Conservation (phyloP, 2,797 vertebrate genomes). For the Manis crassicaudata region DNA sequence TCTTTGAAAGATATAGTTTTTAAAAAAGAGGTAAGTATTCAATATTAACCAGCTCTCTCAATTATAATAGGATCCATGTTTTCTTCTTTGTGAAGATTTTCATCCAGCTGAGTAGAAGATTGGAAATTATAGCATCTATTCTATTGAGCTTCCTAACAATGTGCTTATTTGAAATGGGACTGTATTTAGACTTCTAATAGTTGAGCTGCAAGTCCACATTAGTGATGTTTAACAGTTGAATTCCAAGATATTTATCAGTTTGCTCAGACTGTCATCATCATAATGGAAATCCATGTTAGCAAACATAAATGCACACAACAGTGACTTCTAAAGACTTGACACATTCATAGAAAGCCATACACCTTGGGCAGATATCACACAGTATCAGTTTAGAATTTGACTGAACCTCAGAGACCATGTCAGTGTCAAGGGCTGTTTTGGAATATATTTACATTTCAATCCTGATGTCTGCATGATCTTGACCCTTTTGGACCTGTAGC, state of each 20-base stretch:
- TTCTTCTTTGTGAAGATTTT: neutral
- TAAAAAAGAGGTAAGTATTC: neutral
- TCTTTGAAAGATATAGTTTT: neutral
- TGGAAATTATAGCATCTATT: neutral
- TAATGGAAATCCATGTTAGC: slow-evolving; percentile 23
- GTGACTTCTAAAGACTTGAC: neutral
- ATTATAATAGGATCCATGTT: neutral
- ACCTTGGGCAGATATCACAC: neutral
- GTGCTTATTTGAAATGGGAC: neutral
- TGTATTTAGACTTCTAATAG: neutral
- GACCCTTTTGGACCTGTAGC: neutral
- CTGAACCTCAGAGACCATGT: neutral
- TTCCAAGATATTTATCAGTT: slow-evolving; percentile 19
- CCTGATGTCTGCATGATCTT: neutral
- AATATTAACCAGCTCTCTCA: slow-evolving; percentile 46
- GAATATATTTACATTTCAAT: neutral
- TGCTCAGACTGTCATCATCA: neutral
- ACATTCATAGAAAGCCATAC: neutral
- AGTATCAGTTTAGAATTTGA: neutral
- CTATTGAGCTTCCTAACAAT: neutral
- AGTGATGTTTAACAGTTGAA: neutral
- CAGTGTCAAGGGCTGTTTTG: neutral
- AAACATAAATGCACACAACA: neutral
- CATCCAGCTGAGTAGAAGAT: neutral
- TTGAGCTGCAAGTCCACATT: neutral